Conservation (phyloP, 2,888 invertebrate species). For the Dicyrtomina minuta region DNA sequence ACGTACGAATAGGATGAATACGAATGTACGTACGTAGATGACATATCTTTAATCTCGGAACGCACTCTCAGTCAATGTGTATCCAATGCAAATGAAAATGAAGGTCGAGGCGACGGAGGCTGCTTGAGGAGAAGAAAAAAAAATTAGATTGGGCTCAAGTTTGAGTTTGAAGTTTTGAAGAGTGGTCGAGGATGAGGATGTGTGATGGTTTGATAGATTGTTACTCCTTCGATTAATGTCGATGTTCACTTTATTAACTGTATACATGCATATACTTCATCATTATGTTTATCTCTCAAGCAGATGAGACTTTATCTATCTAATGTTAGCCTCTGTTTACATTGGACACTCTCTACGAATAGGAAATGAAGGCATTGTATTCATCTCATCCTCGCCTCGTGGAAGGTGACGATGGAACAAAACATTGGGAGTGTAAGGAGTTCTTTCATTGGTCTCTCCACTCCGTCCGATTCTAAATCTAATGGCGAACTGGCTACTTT, state of each 20-base stretch:
- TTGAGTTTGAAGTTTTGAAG: background rate
- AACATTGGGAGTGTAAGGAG: too few relatives aligned
- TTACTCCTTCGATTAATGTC: conserved; percentile 14
- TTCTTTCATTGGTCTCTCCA: background rate
- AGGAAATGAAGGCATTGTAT: too few relatives aligned
- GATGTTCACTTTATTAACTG: background rate
- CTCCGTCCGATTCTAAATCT: too few relatives aligned
- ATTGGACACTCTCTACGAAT: too few relatives aligned
- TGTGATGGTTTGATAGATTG: conserved; percentile 22
- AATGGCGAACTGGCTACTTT: too few relatives aligned
- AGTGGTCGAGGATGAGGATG: background rate
- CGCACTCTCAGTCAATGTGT: background rate
- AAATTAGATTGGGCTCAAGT: conserved; percentile 8
- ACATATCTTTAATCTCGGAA: background rate
- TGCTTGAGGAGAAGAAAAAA: background rate
- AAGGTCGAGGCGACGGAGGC: conserved; percentile 14
- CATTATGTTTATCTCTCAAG: conserved; percentile 3
- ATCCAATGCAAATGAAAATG: conserved; percentile 22
- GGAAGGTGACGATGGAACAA: too few relatives aligned
- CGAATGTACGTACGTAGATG: too few relatives aligned
- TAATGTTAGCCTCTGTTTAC: background rate
- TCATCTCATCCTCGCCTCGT: too few relatives aligned
- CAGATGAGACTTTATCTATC: background rate
- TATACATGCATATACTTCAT: background rate
- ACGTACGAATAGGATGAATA: background rate